Evolutionary conservation across 2,888 invertebrate genomes (phyloP), one percentile per base, ranked within the genome.

Genomic region (Ennomos quercinarius): DNA sequence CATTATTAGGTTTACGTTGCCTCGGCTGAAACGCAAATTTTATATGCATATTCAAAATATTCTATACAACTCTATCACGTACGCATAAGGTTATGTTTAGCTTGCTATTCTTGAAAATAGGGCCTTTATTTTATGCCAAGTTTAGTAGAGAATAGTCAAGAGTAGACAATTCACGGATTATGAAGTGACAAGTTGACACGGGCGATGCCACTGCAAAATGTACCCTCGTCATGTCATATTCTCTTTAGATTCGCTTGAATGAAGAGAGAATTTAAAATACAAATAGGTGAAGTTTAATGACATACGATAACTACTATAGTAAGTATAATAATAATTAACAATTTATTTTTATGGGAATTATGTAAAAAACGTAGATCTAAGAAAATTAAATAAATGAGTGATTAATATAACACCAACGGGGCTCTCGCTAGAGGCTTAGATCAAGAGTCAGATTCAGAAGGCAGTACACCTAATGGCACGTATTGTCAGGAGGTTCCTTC

Each of bases 151-250:
- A 51, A 57, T 50, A 41, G 52, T 59, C 47, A 50, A 42, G 57
- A 62, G 59, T 57, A 62, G 63, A 63, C 66, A 62, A 63, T 66
- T 68, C 58, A 34, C 52, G 62, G 68, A 68, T 64, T 63, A 64
- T 66, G 57, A 61, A 64, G 61, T 64, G 68, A 68, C 68, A 66
- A 64, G 66, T 63, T 64, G 68, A 68, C 63, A 50, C 40, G 50
- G 54, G 39, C 46, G 43, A n/a, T 43, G 61, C 53, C 45, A 39
- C 51, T 38, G 48, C 12, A 42, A 39, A 59, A 46, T 59, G 38
- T 37, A 68, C 68, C 66, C 63, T 63, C 50, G 56, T 68, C 68
- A 66, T 41, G 48, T 50, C 57, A 46, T 36, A 54, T 51, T 64
- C 57, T 61, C 53, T 61, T 39, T 49, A 55, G 45, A 61, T 51